These are phyloP conservation scores for Phyllotreta cruciferae DNA, from an alignment of 2,888 invertebrate species.

Conservation along the genomic window DNA sequence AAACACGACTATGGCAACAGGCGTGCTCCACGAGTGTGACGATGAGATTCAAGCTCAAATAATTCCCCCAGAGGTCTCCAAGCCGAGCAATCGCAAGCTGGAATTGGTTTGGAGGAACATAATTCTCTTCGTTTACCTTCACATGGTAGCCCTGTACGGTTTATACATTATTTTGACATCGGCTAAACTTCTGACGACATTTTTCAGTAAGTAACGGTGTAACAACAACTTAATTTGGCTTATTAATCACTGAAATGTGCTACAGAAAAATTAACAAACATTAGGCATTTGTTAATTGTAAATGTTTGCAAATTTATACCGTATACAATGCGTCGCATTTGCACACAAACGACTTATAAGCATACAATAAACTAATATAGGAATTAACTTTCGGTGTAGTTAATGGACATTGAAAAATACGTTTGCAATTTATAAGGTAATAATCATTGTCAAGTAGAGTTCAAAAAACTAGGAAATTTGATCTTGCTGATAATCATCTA, in stretches of 20 bases:
- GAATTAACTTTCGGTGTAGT: too few relatives aligned
- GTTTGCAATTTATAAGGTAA: too few relatives aligned
- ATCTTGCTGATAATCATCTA: too few relatives aligned
- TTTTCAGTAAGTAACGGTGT: slow-evolving; percentile 71
- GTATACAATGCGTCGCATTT: background rate
- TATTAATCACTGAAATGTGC: background rate
- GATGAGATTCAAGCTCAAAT: slow-evolving; percentile 62
- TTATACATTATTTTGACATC: slow-evolving; percentile 75
- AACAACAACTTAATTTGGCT: background rate
- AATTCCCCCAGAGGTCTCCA: slow-evolving; percentile 43
- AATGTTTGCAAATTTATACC: too few relatives aligned
- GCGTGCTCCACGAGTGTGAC: slow-evolving; percentile 72
- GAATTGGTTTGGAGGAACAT: slow-evolving; percentile 85
- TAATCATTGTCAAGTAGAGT: too few relatives aligned
- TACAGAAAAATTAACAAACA: too few relatives aligned
- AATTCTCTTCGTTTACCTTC: slow-evolving; percentile 77
- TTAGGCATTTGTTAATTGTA: too few relatives aligned
- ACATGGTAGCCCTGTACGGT: slow-evolving; percentile 78
- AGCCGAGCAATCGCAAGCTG: slow-evolving; percentile 64
- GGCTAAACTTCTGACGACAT: slow-evolving; percentile 74
- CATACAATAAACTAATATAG: background rate
- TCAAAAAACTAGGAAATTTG: too few relatives aligned
- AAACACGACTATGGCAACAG: slow-evolving; percentile 58
- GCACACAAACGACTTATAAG: background rate
- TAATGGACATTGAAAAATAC: too few relatives aligned